Evolutionary conservation across 2,888 invertebrate species (phyloP).

Genomic region (Meliscaeva auricollis): DNA sequence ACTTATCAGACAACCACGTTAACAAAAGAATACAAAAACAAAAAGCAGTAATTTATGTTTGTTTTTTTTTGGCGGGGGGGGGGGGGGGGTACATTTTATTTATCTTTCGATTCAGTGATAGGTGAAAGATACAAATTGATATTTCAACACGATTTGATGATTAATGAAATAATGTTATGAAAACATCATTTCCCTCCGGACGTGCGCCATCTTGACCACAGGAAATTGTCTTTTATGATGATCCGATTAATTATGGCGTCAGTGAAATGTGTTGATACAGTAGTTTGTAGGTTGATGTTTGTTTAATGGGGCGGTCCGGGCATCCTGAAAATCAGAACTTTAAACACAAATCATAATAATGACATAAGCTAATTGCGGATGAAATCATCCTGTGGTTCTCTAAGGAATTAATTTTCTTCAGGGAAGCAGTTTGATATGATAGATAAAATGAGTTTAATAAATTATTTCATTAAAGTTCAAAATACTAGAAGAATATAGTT

Average conservation of each 20-base stretch:
- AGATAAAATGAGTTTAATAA: neutral
- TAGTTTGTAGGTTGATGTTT: neutral
- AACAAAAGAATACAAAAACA: neutral
- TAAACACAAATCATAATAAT: neutral
- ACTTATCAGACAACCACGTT: neutral
- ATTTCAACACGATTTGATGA: conserved; percentile 9
- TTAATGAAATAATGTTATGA: conserved; percentile 12
- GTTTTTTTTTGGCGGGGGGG: neutral
- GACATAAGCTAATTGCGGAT: neutral
- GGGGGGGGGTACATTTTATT: neutral
- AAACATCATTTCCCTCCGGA: conserved; percentile 4
- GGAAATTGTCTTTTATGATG: conserved; percentile 10
- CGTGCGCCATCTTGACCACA: conserved; percentile 22
- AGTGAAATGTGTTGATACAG: neutral
- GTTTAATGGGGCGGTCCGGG: neutral
- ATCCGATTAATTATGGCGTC: neutral
- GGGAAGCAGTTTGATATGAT: neutral
- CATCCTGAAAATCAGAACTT: neutral
- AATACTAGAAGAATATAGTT: neutral
- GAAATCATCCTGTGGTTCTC: no score
- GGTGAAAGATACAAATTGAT: conserved; percentile 20
- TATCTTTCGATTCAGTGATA: neutral
- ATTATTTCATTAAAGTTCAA: neutral
- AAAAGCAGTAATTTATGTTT: neutral
- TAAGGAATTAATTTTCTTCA: neutral